Evolutionary conservation across 64 coral and sea anemone species (phyloP), one percentile per base, ranked within the genome.

Genomic region (Stichodactyla helianthus): DNA sequence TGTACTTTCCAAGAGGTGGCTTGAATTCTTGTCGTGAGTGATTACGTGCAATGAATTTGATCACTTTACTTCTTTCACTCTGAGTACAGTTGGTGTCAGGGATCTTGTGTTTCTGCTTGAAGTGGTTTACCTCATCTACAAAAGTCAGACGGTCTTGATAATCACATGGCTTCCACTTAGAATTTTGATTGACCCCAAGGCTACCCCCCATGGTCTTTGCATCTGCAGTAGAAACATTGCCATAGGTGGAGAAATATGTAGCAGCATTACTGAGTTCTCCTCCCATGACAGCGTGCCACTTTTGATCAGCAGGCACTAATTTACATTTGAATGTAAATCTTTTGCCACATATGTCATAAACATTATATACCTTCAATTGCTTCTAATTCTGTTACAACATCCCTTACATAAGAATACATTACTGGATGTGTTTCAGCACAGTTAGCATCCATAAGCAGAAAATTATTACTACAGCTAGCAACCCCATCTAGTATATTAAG

Each of bases 211-310:
- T 74, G 26, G 68, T 74, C 26, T 1, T 74, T 74, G 4, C 18
- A 1, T 74, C 2, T 74, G 68, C 68, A 74, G 68, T 74, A 74
- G 68, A 74, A 74, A 88, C 91, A 93, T 93, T 93, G 28, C 59
- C 82, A 89, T 83, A 93, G 53, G 86, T 79, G 4, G 82, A 92
- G 71, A 86, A 89, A 83, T 90, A 77, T 27, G 58, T 86, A 52
- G 92, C 83, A 86, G 71, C 77, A 68, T 93, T 93, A 54, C 86
- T 88, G 12, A 93, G 76, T 79, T 93, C 91, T 17, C 91, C 86
- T 79, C 35, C 82, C 25, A 65, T 57, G 51, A 11, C 58, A 64
- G 91, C 79, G n/a, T 87, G 19, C 67, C 91, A 88, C 23, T 88
- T 88, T 65, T 85, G 80, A 87, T 88, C 79, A 26, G 86, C 5